Evolutionary conservation across 2,888 invertebrate species (phyloP).

Genomic region (Tetanocera ferruginea): DNA sequence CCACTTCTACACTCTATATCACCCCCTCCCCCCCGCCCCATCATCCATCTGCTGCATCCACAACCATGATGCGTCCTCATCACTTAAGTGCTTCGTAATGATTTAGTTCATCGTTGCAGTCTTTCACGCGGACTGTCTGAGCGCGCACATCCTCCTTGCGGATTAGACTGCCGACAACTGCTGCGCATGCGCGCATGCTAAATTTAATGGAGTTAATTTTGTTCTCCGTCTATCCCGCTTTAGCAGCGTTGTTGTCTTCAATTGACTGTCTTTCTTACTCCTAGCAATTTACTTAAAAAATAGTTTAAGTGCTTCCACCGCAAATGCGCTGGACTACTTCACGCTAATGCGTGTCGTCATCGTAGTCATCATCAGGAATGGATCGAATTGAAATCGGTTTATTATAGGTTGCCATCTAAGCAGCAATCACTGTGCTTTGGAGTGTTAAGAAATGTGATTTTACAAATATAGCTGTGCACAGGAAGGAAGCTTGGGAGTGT

Average conservation of each 20-base stretch:
- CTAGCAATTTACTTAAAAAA: conserved; percentile 14
- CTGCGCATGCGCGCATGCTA: conserved; percentile 37
- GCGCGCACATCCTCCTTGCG: not conserved
- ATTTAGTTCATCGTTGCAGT: conserved; percentile 26
- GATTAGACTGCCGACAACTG: conserved; percentile 13
- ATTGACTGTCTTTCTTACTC: not conserved
- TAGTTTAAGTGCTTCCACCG: conserved; percentile 26
- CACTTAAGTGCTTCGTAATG: conserved; percentile 35
- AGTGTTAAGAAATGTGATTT: too few species aligned
- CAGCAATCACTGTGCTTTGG: not conserved
- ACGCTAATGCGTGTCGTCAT: conserved; percentile 36
- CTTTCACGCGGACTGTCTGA: not conserved
- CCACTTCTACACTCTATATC: not conserved
- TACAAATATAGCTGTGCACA: not conserved
- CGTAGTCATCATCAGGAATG: conserved; percentile 5
- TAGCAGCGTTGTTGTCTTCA: not conserved
- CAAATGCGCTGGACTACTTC: not conserved
- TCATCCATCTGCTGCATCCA: not conserved
- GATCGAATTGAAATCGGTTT: not conserved
- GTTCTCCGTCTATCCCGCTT: not conserved
- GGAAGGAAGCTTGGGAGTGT: not conserved
- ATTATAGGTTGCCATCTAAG: not conserved
- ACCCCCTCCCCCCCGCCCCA: not conserved
- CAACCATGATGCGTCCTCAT: not conserved
- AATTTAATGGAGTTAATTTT: conserved; percentile 38